A percentile compares a stretch with the other conserved stretches of the same genome.
These are phyloP conservation scores for Pseudococcus viburni DNA, from an alignment of 2,888 invertebrate species.

Conservation along the genomic window DNA sequence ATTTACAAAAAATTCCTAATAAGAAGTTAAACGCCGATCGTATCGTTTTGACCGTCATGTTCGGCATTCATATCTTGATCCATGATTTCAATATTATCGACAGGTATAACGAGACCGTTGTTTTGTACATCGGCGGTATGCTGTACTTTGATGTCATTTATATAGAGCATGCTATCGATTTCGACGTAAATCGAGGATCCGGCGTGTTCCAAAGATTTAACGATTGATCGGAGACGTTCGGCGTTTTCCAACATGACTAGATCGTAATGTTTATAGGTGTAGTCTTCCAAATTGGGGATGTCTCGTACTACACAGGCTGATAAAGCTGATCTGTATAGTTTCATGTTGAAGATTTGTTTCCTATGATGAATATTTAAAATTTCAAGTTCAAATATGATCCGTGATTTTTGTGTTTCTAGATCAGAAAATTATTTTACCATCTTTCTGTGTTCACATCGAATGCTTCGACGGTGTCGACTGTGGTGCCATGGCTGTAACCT, in stretches of 20 bases:
- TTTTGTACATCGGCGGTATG: conserved; percentile 54
- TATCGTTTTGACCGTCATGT: conserved; percentile 18
- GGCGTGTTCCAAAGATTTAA: conserved; percentile 59
- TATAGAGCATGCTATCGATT: conserved; percentile 62
- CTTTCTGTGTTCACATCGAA: conserved; percentile 87
- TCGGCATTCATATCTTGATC: conserved; percentile 37
- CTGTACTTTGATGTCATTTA: conserved; percentile 60
- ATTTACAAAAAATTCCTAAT: not conserved
- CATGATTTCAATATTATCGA: conserved; percentile 44
- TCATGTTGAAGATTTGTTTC: conserved; percentile 89
- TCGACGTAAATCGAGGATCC: conserved; percentile 57
- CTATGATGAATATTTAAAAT: not conserved
- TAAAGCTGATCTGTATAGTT: conserved; percentile 89
- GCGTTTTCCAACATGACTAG: conserved; percentile 61
- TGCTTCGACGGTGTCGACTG: conserved; percentile 93
- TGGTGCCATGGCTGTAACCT: conserved; percentile 94
- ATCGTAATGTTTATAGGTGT: conserved; percentile 61
- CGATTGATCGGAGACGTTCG: conserved; percentile 56
- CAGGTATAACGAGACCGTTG: conserved; percentile 56
- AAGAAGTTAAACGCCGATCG: not conserved
- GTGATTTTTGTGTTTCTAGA: too few species aligned
- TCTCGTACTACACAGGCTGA: conserved; percentile 92
- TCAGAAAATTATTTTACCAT: conserved; percentile 74
- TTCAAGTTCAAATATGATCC: too few species aligned
- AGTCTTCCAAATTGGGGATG: conserved; percentile 83